Percentiles rank a stretch among this genome's conserved stretches.
Evolutionary conservation across 64 coral and sea anemone species (phyloP).

Genomic region (Porites lutea): DNA sequence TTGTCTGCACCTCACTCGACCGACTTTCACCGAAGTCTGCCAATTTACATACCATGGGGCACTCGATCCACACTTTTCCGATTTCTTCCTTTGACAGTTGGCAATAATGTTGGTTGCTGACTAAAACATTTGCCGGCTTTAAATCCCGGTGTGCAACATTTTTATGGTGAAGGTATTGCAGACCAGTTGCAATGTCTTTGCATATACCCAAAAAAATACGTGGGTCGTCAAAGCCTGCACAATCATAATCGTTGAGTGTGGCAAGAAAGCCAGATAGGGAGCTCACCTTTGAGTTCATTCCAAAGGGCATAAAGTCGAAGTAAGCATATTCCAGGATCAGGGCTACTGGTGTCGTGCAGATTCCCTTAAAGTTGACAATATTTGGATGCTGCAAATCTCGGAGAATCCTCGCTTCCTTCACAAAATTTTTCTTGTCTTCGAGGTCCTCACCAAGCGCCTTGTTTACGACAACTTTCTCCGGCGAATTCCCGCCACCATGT

Average conservation of each 20-base stretch:
- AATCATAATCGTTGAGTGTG: conserved; percentile 7
- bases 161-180: conserved; percentile 22
- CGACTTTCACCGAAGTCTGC: not conserved
- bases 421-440: not conserved
- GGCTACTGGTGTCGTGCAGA: too few species aligned
- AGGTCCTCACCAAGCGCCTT: too few species aligned
- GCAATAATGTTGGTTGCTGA: conserved; percentile 49
- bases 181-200: conserved; percentile 32
- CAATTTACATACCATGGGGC: conserved; percentile 14
- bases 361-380: too few species aligned
- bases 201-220: conserved; percentile 5
- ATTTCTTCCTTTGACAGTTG: not conserved
- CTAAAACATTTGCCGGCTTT: conserved; percentile 54
- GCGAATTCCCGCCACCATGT: not conserved
- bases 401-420: conserved; percentile 46
- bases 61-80: conserved; percentile 17
- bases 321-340: too few species aligned
- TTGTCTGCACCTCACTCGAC: not conserved
- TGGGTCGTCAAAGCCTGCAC: conserved; percentile 26
- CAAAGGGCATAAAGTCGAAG: conserved; percentile 23
- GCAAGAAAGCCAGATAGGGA: not conserved
- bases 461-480: conserved; percentile 3
- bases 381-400: not conserved
- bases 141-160: conserved; percentile 34
- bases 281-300: conserved; percentile 17